phyloP scores from a whole-genome alignment of 2,888 invertebrate species.

The Parnassius glacialis region DNA sequence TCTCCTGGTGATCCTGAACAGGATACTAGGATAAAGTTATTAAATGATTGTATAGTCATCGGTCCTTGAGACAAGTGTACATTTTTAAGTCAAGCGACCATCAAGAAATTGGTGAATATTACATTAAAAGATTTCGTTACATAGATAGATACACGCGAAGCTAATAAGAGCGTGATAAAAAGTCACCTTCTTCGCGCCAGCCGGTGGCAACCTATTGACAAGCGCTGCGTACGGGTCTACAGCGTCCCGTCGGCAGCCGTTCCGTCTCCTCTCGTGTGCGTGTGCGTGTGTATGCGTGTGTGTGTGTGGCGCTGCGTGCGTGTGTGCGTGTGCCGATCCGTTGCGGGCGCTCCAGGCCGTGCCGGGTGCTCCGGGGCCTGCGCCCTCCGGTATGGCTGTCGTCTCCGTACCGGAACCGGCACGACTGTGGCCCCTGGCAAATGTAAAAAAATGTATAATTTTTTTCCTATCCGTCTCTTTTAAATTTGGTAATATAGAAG shows the following conservation, averaged over 20 bases:
- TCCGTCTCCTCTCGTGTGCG: constrained; percentile 48
- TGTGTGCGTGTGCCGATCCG: constrained; percentile 36
- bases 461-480: too few relatives aligned
- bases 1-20: too few relatives aligned
- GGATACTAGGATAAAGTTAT: too few relatives aligned
- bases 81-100: too few relatives aligned
- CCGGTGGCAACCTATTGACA: constrained; percentile 65
- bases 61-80: too few relatives aligned
- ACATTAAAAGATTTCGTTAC: too few relatives aligned
- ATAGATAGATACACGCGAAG: too few relatives aligned
- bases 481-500: too few relatives aligned
- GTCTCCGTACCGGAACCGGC: constrained; percentile 59
- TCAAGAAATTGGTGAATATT: too few relatives aligned
- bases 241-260: constrained; percentile 54
- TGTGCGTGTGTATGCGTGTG: constrained; percentile 23
- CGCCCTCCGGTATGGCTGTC: constrained; percentile 27
- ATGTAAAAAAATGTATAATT: too few relatives aligned
- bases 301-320: neutral
- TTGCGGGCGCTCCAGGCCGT: constrained; percentile 50
- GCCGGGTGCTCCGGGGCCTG: constrained; percentile 31
- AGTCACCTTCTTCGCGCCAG: constrained; percentile 68
- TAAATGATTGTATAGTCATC: too few relatives aligned
- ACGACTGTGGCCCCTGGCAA: constrained; percentile 62
- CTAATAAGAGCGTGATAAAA: neutral
- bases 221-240: constrained; percentile 69